Evolutionary conservation across 2,888 invertebrate genomes (phyloP).

Genomic region (Oscheius onirici): DNA sequence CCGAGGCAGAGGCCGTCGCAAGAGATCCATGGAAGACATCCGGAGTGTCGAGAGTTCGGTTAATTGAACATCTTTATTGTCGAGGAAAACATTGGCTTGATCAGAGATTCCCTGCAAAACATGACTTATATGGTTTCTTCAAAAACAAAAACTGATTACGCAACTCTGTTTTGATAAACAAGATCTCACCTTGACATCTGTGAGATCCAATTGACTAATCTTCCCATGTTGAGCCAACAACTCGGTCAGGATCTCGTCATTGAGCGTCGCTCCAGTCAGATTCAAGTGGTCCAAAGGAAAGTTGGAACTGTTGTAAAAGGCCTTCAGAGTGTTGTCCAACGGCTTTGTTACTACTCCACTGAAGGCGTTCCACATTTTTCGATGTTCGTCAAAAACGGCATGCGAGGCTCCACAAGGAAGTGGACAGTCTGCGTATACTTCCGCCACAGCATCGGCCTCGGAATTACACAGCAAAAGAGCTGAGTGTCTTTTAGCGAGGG

Average conservation of each 20-base stretch:
- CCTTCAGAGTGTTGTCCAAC: constrained; percentile 32
- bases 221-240: constrained; percentile 48
- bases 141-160: neutral
- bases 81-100: constrained; percentile 41
- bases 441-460: constrained; percentile 29
- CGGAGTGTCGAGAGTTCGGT: constrained; percentile 44
- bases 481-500: constrained; percentile 31
- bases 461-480: neutral
- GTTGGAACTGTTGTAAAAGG: constrained; percentile 41
- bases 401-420: constrained; percentile 43
- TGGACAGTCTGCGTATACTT: constrained; percentile 29
- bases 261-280: constrained; percentile 47
- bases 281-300: constrained; percentile 46
- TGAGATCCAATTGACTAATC: constrained; percentile 47
- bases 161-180: constrained; percentile 3
- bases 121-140: neutral
- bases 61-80: constrained; percentile 39
- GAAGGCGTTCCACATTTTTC: constrained; percentile 17
- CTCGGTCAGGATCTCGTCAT: constrained; percentile 45
- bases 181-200: constrained; percentile 40
- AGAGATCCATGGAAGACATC: constrained; percentile 51
- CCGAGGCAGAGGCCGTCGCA: constrained; percentile 43
- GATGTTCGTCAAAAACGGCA: constrained; percentile 40
- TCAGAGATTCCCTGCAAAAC: constrained; percentile 41
- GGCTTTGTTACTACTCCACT: neutral